Percentiles rank a stretch among this genome's conserved stretches.
phyloP scores from a whole-genome alignment of 1,140 invertebrate species.

The Drosophila fuyamai region DNA sequence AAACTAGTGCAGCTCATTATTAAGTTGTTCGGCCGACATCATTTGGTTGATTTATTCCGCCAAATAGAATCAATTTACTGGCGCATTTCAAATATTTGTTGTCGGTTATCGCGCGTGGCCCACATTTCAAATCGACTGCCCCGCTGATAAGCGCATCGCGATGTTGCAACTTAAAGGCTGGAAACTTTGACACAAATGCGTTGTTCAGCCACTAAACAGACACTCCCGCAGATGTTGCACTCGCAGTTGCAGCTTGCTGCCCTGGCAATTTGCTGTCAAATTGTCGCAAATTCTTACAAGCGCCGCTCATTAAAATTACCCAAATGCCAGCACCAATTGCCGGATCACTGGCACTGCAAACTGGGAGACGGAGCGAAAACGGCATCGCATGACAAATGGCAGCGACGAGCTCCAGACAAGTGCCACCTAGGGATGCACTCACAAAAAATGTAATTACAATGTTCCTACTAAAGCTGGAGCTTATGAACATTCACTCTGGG shows the following conservation, averaged over 20 bases:
- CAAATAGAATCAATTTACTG: constrained; percentile 51
- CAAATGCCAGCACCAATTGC: constrained; percentile 61
- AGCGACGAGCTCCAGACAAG: constrained; percentile 51
- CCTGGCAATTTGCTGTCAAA: constrained; percentile 63
- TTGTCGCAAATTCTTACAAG: constrained; percentile 73
- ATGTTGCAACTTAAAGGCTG: constrained; percentile 45
- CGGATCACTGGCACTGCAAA: constrained; percentile 8
- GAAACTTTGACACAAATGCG: constrained; percentile 65
- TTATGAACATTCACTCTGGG: too few relatives aligned
- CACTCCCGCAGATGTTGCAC: constrained; percentile 55
- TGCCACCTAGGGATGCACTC: constrained; percentile 51
- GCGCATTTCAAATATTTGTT: constrained; percentile 34
- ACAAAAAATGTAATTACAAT: background rate
- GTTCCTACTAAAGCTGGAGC: too few relatives aligned
- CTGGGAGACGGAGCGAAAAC: constrained; percentile 20
- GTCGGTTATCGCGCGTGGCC: constrained; percentile 63
- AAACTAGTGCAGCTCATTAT: constrained; percentile 35
- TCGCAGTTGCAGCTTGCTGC: constrained; percentile 4
- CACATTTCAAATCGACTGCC: constrained; percentile 35
- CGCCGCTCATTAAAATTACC: constrained; percentile 70
- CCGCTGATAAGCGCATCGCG: constrained; percentile 46
- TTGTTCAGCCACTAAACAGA: constrained; percentile 60
- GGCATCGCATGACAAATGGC: constrained; percentile 74
- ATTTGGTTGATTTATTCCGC: constrained; percentile 49
- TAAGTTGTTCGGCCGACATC: constrained; percentile 38